Percentiles rank a stretch among this genome's conserved stretches.
These are phyloP conservation scores for Drosophila ustulata DNA, from an alignment of 2,888 invertebrate genomes.

Conservation along the genomic window DNA sequence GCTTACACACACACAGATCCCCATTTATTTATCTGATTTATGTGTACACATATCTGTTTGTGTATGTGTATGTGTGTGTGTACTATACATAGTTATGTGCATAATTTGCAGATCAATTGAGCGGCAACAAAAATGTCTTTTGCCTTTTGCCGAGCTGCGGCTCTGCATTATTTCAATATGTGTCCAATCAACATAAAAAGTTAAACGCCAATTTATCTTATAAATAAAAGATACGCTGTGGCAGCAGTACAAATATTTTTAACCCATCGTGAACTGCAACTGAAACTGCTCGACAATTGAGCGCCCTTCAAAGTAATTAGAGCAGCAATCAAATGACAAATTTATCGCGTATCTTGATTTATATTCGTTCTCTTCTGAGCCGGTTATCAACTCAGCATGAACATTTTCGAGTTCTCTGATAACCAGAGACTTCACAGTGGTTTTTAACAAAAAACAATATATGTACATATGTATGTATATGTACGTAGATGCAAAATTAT, in stretches of 20 bases:
- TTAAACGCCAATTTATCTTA: constrained; percentile 49
- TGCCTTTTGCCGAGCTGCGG: neutral
- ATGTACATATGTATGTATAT: no score
- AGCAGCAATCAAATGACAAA: neutral
- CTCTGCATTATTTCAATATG: constrained; percentile 25
- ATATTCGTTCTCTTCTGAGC: neutral
- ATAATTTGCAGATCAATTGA: constrained; percentile 54
- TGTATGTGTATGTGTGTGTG: neutral
- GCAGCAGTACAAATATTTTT: constrained; percentile 4
- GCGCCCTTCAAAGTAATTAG: constrained; percentile 47
- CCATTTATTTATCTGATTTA: neutral
- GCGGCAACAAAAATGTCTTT: constrained; percentile 40
- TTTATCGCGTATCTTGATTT: neutral
- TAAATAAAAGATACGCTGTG: constrained; percentile 51
- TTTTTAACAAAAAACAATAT: no score
- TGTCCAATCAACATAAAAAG: constrained; percentile 62
- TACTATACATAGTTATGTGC: constrained; percentile 41
- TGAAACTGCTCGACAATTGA: constrained; percentile 10
- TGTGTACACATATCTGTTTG: neutral
- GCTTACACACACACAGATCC: constrained; percentile 19
- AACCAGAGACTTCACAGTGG: no score
- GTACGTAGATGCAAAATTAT: no score
- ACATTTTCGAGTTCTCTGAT: no score
- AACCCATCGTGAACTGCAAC: constrained; percentile 10
- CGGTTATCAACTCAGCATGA: neutral